A percentile compares a stretch with the other conserved stretches of the same genome.
These are phyloP conservation scores for Latrodectus geometricus DNA, from an alignment of 1,140 invertebrate species.

Conservation along the genomic window DNA sequence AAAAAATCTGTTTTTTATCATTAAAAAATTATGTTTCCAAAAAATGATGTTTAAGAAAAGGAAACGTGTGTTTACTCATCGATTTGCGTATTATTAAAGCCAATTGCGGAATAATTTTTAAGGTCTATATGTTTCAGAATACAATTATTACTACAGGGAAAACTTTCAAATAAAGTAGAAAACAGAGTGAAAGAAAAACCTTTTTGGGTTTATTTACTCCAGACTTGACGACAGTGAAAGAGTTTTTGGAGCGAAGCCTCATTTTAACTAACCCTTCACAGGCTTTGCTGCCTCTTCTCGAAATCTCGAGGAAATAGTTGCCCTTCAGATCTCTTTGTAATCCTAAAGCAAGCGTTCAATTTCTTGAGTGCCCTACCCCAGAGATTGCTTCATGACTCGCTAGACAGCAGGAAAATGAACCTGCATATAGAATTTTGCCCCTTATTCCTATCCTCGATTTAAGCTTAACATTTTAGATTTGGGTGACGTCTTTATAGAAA, in stretches of 20 bases:
- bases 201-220: conserved; percentile 27
- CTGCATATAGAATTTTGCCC: conserved; percentile 30
- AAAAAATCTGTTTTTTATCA: too few species aligned
- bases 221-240: conserved; percentile 21
- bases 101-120: too few species aligned
- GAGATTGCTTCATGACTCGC: conserved; percentile 24
- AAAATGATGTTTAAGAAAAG: too few species aligned
- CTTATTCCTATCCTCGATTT: not conserved
- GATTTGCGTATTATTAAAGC: too few species aligned
- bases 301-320: conserved; percentile 12
- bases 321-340: conserved; percentile 33
- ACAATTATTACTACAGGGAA: too few species aligned
- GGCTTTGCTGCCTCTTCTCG: not conserved
- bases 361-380: conserved; percentile 38
- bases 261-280: conserved; percentile 43
- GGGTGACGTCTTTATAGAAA: conserved; percentile 17
- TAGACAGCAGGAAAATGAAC: conserved; percentile 42
- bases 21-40: too few species aligned
- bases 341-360: conserved; percentile 46
- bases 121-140: too few species aligned
- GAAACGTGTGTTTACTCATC: too few species aligned
- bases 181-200: not conserved
- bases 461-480: conserved; percentile 15
- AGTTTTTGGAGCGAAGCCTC: conserved; percentile 32
- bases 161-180: too few species aligned